Base-by-base conservation (phyloP, 2,113 vertebrate species). In the Saccopteryx bilineata region DNA sequence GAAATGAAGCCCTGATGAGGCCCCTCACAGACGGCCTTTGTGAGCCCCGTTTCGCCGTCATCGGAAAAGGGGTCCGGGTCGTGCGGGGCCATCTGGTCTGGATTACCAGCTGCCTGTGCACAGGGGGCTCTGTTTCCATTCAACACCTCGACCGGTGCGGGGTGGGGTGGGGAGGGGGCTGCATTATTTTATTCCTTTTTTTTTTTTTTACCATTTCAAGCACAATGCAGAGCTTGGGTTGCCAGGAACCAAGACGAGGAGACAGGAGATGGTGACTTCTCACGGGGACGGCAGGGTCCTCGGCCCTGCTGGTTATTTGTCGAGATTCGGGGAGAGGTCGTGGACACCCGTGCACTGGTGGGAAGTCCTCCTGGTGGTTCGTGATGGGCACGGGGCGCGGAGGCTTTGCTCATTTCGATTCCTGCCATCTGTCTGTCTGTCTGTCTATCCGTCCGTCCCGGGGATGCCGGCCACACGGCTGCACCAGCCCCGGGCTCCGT, bases 1-100 rank as follows among this genome's bases (percentile, higher is more conserved):
- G 92, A 98, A 98, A 98, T 98, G 96, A 98, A 97, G 97, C 97
- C 97, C 97, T 97, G 98, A 97, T 97, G 97, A 97, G 97, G 87
- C 80, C 92, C 95, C 33, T 87, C 95, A 94, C 97, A 97, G 95
- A 97, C 88, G 95, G 97, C 93, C 97, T 98, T 98, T 98, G 97
- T 98, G 96, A 97, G 97, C 90, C 93, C 90, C 91, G 84, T 90
- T 96, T 86, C 96, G 90, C 95, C 96, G 96, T 96, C 93, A 96
- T 39, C 21, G 8, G 52, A 91, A 97, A 95, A 48, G 11, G 88
- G 92, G 96, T 95, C 97, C 92, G 96, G 96, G 96, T 96, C 97
- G 91, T 74, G 96, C 88, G 39, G 94, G 97, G 91, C 95, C 97
- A 97, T 98, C 96, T 98, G 97, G 81, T 97, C 74, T 69, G 79